Evolutionary conservation across 2,888 invertebrate genomes (phyloP).

Genomic region (Lagria hirta): DNA sequence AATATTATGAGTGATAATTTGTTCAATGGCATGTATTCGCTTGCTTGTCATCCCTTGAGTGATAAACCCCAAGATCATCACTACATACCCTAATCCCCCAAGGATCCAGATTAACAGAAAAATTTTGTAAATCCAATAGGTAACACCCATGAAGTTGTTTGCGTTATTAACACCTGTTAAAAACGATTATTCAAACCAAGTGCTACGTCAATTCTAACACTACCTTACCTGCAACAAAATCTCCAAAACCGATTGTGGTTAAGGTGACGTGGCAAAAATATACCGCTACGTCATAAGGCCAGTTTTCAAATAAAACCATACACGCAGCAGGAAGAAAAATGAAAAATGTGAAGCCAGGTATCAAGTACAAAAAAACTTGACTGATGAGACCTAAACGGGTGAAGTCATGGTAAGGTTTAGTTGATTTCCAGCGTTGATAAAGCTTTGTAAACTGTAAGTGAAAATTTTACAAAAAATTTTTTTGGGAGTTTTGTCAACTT

Average conservation of each 20-base stretch:
- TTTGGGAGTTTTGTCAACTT: constrained; percentile 42
- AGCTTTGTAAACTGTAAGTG: constrained; percentile 74
- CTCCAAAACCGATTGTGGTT: constrained; percentile 92
- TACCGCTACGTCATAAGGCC: constrained; percentile 81
- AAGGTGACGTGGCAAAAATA: constrained; percentile 87
- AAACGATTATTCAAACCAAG: constrained; percentile 6
- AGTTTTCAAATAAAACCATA: constrained; percentile 81
- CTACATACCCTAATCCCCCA: constrained; percentile 86
- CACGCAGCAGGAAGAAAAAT: constrained; percentile 83
- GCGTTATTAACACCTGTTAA: constrained; percentile 43
- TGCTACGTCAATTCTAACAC: background rate
- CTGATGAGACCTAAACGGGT: constrained; percentile 72
- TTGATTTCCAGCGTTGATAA: constrained; percentile 77
- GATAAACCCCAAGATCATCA: constrained; percentile 87
- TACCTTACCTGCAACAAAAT: constrained; percentile 77
- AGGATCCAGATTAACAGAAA: constrained; percentile 87
- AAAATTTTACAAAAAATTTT: constrained; percentile 23
- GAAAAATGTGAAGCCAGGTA: constrained; percentile 87
- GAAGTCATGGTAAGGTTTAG: constrained; percentile 66
- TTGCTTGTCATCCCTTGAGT: constrained; percentile 77
- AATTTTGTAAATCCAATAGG: constrained; percentile 73
- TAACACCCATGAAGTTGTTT: constrained; percentile 62
- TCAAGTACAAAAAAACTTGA: constrained; percentile 79
- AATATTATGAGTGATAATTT: constrained; percentile 73
- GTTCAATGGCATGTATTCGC: constrained; percentile 71